Percentiles rank a stretch among this genome's conserved stretches.
Evolutionary conservation across 1,140 invertebrate species (phyloP).

Genomic region (Neotoxoptera formosana): DNA sequence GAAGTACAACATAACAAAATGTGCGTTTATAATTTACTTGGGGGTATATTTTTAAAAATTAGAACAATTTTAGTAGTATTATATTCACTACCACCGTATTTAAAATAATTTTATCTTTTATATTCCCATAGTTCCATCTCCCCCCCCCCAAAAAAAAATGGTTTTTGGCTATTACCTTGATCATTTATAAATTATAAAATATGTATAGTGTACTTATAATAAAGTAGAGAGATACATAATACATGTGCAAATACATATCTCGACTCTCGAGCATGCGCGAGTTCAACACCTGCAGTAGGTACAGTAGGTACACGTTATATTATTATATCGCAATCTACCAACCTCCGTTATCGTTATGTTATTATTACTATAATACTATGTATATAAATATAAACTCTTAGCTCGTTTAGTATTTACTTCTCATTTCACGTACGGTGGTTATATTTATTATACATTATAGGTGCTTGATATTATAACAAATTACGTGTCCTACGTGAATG

Average conservation of each 20-base stretch:
- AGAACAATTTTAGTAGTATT: too few relatives aligned
- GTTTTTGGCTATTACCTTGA: background rate
- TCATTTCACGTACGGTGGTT: background rate
- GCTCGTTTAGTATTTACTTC: background rate
- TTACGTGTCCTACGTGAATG: background rate
- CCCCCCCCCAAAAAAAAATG: background rate
- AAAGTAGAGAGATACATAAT: background rate
- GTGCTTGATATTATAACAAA: background rate
- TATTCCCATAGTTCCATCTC: too few relatives aligned
- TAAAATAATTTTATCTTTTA: too few relatives aligned
- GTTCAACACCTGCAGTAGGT: background rate
- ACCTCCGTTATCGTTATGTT: background rate
- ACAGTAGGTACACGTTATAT: background rate
- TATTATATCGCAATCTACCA: background rate
- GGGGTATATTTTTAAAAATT: too few relatives aligned
- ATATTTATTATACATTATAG: background rate
- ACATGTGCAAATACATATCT: background rate
- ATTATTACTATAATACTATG: background rate
- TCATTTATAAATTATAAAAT: background rate
- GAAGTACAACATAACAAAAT: too few relatives aligned
- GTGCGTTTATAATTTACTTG: too few relatives aligned
- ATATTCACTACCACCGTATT: too few relatives aligned
- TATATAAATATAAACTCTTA: background rate
- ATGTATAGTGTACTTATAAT: background rate
- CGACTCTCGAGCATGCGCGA: background rate